Evolutionary conservation across 2,113 vertebrate genomes (phyloP).

Genomic region (Pluvianellus socialis): DNA sequence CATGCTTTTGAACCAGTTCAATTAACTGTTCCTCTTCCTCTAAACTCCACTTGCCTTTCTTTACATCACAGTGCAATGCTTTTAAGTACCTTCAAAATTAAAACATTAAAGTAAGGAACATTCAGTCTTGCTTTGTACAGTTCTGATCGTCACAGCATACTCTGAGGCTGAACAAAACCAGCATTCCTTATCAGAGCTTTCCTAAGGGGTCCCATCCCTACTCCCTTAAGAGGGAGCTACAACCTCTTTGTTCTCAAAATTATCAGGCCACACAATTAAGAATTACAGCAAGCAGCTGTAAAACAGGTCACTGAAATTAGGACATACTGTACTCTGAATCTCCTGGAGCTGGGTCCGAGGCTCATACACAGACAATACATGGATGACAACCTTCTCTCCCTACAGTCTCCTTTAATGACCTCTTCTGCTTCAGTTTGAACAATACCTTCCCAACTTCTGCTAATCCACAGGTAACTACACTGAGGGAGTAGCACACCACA

Average conservation of each 20-base stretch:
- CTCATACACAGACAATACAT: background rate
- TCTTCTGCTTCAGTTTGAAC: background rate
- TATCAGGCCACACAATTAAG: background rate
- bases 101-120: background rate
- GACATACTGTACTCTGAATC: background rate
- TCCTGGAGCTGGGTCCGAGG: background rate
- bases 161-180: background rate
- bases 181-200: background rate
- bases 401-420: background rate
- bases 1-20: slow-evolving; percentile 82
- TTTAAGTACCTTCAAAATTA: slow-evolving; percentile 82
- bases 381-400: background rate
- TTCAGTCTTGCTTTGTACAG: background rate
- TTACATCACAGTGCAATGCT: slow-evolving; percentile 76
- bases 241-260: background rate
- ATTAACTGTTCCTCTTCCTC: slow-evolving; percentile 79
- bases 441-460: background rate
- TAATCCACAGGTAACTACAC: background rate
- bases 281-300: background rate
- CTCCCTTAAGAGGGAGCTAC: background rate
- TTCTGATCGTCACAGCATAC: background rate
- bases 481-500: background rate
- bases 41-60: slow-evolving; percentile 83
- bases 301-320: background rate
- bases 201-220: background rate